Conservation (phyloP, 2,113 vertebrate genomes). For the Tenebrosternarchus preto region DNA sequence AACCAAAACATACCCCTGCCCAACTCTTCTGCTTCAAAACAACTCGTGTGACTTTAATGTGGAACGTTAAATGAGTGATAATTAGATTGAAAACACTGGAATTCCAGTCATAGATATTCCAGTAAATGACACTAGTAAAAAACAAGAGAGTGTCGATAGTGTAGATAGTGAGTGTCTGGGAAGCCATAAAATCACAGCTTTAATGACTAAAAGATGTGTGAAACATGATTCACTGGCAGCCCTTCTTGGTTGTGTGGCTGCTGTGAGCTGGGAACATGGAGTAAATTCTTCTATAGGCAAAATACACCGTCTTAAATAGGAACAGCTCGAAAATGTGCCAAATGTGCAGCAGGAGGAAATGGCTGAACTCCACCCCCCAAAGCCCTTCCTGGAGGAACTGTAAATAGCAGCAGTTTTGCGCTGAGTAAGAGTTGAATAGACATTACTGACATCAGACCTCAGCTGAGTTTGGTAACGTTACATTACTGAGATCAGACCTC, state of each 20-base stretch:
- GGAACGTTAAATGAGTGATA: slow-evolving; percentile 7
- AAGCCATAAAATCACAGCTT: slow-evolving; percentile 26
- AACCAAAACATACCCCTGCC: not conserved
- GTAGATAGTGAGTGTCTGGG: slow-evolving; percentile 34
- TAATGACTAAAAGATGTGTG: slow-evolving; percentile 60
- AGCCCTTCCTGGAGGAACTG: not conserved
- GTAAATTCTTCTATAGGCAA: slow-evolving; percentile 24
- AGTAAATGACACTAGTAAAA: slow-evolving; percentile 48
- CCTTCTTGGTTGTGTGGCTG: slow-evolving; percentile 28
- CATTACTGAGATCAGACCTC: too few relatives aligned
- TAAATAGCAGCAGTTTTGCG: slow-evolving; percentile 32
- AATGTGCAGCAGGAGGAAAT: slow-evolving; percentile 40
- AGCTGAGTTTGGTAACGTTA: not conserved
- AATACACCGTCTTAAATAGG: slow-evolving; percentile 13
- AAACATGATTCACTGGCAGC: slow-evolving; percentile 68
- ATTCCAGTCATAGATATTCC: slow-evolving; percentile 47
- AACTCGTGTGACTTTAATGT: not conserved
- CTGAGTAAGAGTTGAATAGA: slow-evolving; percentile 24
- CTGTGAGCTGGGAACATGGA: slow-evolving; percentile 16
- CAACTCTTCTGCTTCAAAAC: not conserved
- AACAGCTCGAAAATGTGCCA: slow-evolving; percentile 23
- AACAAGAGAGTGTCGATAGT: slow-evolving; percentile 31
- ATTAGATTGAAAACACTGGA: slow-evolving; percentile 20
- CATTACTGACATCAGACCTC: not conserved
- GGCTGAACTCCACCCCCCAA: not conserved